A percentile compares a stretch with the other conserved stretches of the same genome.
Conservation (phyloP, 1,140 invertebrate genomes). For the Ips typographus region DNA sequence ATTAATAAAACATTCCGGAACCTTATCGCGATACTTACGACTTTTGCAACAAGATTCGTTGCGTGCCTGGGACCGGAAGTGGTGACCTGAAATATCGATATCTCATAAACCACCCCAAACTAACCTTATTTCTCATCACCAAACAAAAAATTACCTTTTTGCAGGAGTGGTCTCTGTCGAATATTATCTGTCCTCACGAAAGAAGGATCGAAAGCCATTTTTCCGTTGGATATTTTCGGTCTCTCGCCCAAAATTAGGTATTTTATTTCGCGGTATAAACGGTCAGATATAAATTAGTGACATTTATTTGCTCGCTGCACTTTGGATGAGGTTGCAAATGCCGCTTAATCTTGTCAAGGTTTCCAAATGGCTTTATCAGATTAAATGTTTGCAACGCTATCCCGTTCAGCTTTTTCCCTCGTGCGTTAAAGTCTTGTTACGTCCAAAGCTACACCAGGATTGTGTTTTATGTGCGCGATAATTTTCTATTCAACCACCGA, state of each 20-base stretch:
- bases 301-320: slow-evolving; percentile 17
- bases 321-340: slow-evolving; percentile 11
- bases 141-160: not conserved
- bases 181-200: slow-evolving; percentile 12
- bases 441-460: no score
- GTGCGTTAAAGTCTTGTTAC: no score
- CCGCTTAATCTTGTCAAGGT: not conserved
- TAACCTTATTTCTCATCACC: not conserved
- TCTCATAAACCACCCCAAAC: not conserved
- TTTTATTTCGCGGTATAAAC: slow-evolving; percentile 21
- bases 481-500: no score
- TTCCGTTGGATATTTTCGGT: slow-evolving; percentile 20
- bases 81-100: not conserved
- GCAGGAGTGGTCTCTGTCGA: not conserved
- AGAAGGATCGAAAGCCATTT: slow-evolving; percentile 19
- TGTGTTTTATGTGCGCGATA: no score
- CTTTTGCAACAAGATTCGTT: not conserved
- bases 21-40: not conserved
- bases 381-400: not conserved
- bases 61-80: not conserved
- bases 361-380: slow-evolving; percentile 11
- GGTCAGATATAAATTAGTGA: slow-evolving; percentile 19
- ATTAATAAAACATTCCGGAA: not conserved
- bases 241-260: slow-evolving; percentile 13
- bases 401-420: no score